phyloP scores from a whole-genome alignment of 2,888 invertebrate species.

The Habroteleia sp. region DNA sequence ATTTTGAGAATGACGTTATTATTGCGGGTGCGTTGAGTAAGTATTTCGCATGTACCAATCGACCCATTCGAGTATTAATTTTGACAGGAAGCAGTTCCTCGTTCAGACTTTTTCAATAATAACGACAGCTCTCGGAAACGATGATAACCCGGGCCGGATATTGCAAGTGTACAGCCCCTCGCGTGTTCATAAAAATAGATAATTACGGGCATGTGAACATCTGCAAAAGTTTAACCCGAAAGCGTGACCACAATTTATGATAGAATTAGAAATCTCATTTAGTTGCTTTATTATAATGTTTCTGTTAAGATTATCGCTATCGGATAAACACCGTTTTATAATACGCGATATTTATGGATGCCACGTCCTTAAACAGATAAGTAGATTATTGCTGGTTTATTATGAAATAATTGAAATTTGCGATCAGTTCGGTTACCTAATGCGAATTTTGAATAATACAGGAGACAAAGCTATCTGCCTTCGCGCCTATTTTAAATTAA shows the following conservation, averaged over 20 bases:
- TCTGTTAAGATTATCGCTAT: conserved; percentile 65
- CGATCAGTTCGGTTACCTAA: conserved; percentile 77
- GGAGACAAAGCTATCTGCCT: conserved; percentile 70
- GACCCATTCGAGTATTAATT: conserved; percentile 1
- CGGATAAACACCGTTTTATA: conserved; percentile 61
- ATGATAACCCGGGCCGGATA: conserved; percentile 20
- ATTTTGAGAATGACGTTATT: conserved; percentile 6
- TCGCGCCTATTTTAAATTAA: conserved; percentile 72
- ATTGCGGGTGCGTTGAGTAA: background rate
- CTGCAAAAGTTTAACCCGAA: conserved; percentile 18
- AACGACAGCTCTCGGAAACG: background rate
- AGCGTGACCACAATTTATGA: conserved; percentile 69
- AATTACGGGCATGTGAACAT: conserved; percentile 31
- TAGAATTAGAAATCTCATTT: conserved; percentile 71
- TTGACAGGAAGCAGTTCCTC: conserved; percentile 5
- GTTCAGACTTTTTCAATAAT: conserved; percentile 15
- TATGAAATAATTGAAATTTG: conserved; percentile 79
- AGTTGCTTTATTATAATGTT: conserved; percentile 65
- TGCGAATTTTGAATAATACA: conserved; percentile 77
- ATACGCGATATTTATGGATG: conserved; percentile 65
- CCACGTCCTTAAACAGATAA: conserved; percentile 68
- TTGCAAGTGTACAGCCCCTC: conserved; percentile 7
- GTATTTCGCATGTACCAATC: conserved; percentile 8
- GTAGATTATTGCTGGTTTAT: conserved; percentile 69
- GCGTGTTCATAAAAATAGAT: conserved; percentile 38